Conservation (phyloP, 2,113 vertebrate species). For the Amblyopsis rosae region DNA sequence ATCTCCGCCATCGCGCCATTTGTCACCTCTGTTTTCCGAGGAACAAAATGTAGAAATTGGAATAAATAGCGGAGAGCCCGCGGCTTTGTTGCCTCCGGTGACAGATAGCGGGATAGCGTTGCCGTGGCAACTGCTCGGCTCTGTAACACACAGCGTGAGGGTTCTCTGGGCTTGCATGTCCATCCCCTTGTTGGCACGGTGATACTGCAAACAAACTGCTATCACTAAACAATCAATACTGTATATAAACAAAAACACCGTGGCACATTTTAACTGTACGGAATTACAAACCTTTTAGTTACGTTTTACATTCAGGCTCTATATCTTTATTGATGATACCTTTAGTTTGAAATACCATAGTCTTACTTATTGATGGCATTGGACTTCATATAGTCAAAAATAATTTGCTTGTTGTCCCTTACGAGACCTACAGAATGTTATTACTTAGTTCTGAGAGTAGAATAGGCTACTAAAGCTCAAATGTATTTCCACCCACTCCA, state of each 20-base stretch:
- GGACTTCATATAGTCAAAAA: too few species aligned
- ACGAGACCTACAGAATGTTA: too few species aligned
- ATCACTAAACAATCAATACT: slow-evolving; percentile 4
- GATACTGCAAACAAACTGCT: slow-evolving; percentile 45
- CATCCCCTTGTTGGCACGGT: slow-evolving; percentile 43
- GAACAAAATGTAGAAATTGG: background rate
- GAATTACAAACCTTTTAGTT: too few species aligned
- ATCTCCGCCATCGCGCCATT: slow-evolving; percentile 37
- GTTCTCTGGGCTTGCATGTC: slow-evolving; percentile 43
- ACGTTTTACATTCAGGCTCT: too few species aligned
- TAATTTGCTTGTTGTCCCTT: too few species aligned
- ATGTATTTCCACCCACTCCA: background rate
- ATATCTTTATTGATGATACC: too few species aligned
- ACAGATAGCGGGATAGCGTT: slow-evolving; percentile 66
- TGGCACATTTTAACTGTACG: background rate
- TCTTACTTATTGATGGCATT: too few species aligned
- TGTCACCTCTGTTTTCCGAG: slow-evolving; percentile 59
- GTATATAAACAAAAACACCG: background rate
- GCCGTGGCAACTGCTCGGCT: slow-evolving; percentile 60
- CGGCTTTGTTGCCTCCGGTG: slow-evolving; percentile 61
- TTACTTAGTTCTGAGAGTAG: too few species aligned
- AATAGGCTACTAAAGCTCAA: too few species aligned
- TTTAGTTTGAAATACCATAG: too few species aligned
- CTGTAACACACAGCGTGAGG: slow-evolving; percentile 5
- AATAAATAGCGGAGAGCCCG: slow-evolving; percentile 47